These are phyloP conservation scores for Pheosia gnoma DNA, from an alignment of 2,888 invertebrate genomes.

Conservation along the genomic window DNA sequence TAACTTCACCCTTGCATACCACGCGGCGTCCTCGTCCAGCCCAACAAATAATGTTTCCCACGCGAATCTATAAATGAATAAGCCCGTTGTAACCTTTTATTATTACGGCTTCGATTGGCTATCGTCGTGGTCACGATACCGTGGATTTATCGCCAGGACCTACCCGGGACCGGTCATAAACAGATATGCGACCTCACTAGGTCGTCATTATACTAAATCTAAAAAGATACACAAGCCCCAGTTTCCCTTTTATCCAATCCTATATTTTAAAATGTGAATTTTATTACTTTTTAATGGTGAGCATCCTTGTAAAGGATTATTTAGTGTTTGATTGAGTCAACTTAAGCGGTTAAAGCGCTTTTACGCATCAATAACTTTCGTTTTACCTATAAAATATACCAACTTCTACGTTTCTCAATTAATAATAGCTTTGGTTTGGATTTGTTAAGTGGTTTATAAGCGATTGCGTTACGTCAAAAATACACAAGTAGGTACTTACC, in stretches of 20 bases:
- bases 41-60: conserved; percentile 48
- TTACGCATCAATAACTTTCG: background rate
- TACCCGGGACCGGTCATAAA: conserved; percentile 43
- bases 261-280: conserved; percentile 54
- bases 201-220: conserved; percentile 30
- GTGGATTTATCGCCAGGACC: conserved; percentile 55
- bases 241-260: conserved; percentile 14
- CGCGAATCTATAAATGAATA: conserved; percentile 47
- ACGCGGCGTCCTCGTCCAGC: conserved; percentile 23
- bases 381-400: background rate
- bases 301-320: conserved; percentile 36
- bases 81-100: conserved; percentile 48
- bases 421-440: background rate
- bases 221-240: conserved; percentile 16
- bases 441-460: background rate
- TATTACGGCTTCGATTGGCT: conserved; percentile 57
- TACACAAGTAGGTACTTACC: background rate
- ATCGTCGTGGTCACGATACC: conserved; percentile 55
- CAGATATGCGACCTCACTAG: conserved; percentile 40
- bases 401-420: background rate
- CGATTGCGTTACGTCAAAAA: background rate
- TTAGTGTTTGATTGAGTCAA: background rate
- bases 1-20: conserved; percentile 17
- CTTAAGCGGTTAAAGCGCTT: conserved; percentile 27
- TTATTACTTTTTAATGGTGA: conserved; percentile 62